Conservation (phyloP, 1,140 invertebrate species). For the Chymomyza costata region DNA sequence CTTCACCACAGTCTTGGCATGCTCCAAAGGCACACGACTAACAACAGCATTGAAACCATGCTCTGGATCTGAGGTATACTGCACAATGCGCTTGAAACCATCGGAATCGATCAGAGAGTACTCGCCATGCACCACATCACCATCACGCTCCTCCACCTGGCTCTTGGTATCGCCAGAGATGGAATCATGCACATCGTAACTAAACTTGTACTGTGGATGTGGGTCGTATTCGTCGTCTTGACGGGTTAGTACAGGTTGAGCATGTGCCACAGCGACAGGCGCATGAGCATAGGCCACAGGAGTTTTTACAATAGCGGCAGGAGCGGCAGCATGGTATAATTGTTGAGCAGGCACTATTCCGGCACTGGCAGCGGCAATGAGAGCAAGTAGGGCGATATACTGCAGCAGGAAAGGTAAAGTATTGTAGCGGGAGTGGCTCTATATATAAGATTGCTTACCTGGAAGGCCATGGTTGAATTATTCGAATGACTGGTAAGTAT, state of each 20-base stretch:
- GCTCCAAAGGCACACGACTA: slow-evolving; percentile 72
- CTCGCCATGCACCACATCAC: slow-evolving; percentile 76
- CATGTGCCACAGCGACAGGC: slow-evolving; percentile 46
- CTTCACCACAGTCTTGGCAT: slow-evolving; percentile 53
- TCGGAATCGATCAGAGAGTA: slow-evolving; percentile 71
- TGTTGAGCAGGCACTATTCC: slow-evolving; percentile 52
- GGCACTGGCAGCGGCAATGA: slow-evolving; percentile 51
- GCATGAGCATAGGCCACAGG: slow-evolving; percentile 41
- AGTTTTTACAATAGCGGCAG: slow-evolving; percentile 27
- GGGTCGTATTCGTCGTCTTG: slow-evolving; percentile 68
- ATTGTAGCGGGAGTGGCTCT: not conserved
- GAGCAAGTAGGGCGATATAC: slow-evolving; percentile 55
- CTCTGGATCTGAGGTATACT: slow-evolving; percentile 73
- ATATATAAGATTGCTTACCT: slow-evolving; percentile 32
- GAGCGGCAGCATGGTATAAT: slow-evolving; percentile 38
- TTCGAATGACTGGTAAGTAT: slow-evolving; percentile 31
- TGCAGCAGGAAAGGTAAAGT: not conserved
- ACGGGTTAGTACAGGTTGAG: slow-evolving; percentile 53
- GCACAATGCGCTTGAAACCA: slow-evolving; percentile 69
- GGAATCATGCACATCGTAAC: slow-evolving; percentile 77
- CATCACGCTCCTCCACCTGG: slow-evolving; percentile 78
- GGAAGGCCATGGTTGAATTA: slow-evolving; percentile 52
- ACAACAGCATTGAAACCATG: slow-evolving; percentile 76
- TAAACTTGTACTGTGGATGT: slow-evolving; percentile 76
- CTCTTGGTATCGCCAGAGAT: slow-evolving; percentile 78